These are phyloP conservation scores for Synanceia verrucosa DNA, from an alignment of 2,797 vertebrate species.

Conservation along the genomic window DNA sequence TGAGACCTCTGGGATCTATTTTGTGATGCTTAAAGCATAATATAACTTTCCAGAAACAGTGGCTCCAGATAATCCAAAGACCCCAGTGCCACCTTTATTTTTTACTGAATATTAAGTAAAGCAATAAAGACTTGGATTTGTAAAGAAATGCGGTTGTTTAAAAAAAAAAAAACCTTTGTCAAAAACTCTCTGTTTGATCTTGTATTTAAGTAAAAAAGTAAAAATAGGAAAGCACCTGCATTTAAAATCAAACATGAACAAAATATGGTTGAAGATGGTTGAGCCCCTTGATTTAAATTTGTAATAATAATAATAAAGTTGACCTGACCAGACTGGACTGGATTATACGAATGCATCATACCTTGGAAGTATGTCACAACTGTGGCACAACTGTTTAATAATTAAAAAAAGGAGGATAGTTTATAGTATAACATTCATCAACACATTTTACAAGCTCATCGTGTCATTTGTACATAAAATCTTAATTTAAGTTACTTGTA, in stretches of 20 bases:
- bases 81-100: not conserved
- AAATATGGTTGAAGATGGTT: not conserved
- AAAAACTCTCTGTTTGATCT: too few relatives aligned
- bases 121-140: too few relatives aligned
- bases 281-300: not conserved
- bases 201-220: too few relatives aligned
- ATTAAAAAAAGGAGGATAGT: not conserved
- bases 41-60: not conserved
- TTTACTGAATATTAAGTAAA: too few relatives aligned
- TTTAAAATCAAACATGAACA: not conserved
- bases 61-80: not conserved
- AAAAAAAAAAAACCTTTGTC: too few relatives aligned
- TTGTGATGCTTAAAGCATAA: not conserved
- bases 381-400: too few relatives aligned
- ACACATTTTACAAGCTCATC: not conserved
- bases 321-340: not conserved
- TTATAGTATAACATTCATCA: not conserved
- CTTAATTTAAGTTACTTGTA: not conserved
- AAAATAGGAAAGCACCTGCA: not conserved
- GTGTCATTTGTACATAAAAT: not conserved
- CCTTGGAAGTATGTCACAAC: too few relatives aligned
- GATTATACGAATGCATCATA: not conserved
- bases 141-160: too few relatives aligned
- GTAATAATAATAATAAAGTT: not conserved
- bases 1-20: not conserved